A percentile compares a stretch with the other conserved stretches of the same genome.
Evolutionary conservation across 2,888 invertebrate species (phyloP).

Genomic region (Synanthedon andrenaeformis): DNA sequence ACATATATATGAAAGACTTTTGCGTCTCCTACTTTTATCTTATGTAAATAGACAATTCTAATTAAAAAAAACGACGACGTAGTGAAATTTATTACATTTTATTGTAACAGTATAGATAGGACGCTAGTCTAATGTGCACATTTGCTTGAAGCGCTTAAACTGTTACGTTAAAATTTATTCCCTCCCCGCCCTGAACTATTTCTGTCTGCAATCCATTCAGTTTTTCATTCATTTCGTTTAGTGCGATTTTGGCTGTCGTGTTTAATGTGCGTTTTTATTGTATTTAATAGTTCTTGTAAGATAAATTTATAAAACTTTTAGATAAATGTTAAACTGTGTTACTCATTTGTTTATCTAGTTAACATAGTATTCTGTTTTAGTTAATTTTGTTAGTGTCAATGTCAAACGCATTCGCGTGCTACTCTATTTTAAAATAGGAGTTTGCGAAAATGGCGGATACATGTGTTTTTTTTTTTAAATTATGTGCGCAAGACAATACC

Average conservation of each 20-base stretch:
- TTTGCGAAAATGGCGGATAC: conserved; percentile 11
- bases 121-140: no score
- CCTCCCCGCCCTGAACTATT: conserved; percentile 46
- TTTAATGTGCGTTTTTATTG: neutral
- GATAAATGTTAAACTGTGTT: neutral
- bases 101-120: no score
- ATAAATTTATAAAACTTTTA: neutral
- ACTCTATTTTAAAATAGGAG: conserved; percentile 9
- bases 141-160: conserved; percentile 22
- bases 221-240: conserved; percentile 37
- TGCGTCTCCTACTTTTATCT: no score
- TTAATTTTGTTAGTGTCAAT: conserved; percentile 4
- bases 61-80: no score
- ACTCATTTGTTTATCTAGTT: no score
- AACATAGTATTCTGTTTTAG: neutral
- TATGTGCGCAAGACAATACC: no score
- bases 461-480: conserved; percentile 5
- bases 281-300: neutral
- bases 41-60: no score
- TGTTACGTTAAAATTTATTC: conserved; percentile 23
- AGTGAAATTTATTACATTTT: no score
- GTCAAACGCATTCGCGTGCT: conserved; percentile 10
- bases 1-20: no score
- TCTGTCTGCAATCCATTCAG: conserved; percentile 49
- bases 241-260: conserved; percentile 19